Conservation (phyloP, 2,797 vertebrate species). For the Sebastolobus altivelis region DNA sequence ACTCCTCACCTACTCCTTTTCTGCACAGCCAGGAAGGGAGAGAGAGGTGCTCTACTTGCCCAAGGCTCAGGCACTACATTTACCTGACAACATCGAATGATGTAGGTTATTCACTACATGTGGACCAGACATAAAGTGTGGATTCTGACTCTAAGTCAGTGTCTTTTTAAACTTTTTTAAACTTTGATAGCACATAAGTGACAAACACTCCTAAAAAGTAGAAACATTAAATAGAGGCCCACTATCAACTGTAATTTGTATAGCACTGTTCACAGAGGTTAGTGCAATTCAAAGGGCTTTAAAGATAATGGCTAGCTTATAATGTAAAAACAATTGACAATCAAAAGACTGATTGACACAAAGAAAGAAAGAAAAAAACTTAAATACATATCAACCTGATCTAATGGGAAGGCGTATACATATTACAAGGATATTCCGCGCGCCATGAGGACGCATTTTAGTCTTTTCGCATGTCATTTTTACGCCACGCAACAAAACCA, state of each 20-base stretch:
- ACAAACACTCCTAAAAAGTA: not conserved
- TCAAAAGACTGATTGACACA: too few relatives aligned
- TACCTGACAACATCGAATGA: constrained; percentile 54
- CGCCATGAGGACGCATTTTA: too few relatives aligned
- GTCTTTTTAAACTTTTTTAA: not conserved
- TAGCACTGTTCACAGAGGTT: not conserved
- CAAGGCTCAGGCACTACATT: constrained; percentile 57
- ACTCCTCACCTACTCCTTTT: constrained; percentile 63
- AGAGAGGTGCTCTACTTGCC: constrained; percentile 54
- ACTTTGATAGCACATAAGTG: not conserved
- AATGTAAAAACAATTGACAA: not conserved
- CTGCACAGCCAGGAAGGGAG: constrained; percentile 58
- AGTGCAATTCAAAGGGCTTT: not conserved
- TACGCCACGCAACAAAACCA: too few relatives aligned
- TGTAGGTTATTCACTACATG: constrained; percentile 38
- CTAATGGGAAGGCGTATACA: too few relatives aligned
- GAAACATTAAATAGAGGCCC: not conserved
- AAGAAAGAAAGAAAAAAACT: too few relatives aligned
- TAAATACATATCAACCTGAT: too few relatives aligned
- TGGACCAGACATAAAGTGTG: constrained; percentile 24
- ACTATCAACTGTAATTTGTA: not conserved
- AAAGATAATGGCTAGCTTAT: too few relatives aligned
- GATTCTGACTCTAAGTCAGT: not conserved
- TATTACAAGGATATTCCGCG: too few relatives aligned
- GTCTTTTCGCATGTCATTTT: too few relatives aligned